Evolutionary conservation across 2,888 invertebrate species (phyloP).

Genomic region (Heliconius ismenius): DNA sequence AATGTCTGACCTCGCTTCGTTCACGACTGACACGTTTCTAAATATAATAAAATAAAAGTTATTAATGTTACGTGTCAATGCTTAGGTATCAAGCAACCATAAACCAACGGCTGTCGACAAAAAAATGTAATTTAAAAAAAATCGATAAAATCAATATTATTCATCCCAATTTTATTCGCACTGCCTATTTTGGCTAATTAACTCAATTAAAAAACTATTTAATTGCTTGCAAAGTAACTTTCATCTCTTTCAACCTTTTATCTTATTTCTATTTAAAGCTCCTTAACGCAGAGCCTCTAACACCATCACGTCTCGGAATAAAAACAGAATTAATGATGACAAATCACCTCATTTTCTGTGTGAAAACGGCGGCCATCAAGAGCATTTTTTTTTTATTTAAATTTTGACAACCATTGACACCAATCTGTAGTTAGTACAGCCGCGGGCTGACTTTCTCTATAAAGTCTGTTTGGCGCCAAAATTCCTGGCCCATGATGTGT

Average conservation of each 20-base stretch:
- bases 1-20: constrained; percentile 37
- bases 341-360: constrained; percentile 34
- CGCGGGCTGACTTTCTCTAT: constrained; percentile 68
- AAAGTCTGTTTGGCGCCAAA: constrained; percentile 70
- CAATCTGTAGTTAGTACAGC: constrained; percentile 53
- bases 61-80: constrained; percentile 9
- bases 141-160: background rate
- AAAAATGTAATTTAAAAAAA: background rate
- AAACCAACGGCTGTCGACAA: background rate
- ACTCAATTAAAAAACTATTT: background rate
- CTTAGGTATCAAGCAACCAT: background rate
- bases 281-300: constrained; percentile 7
- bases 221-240: background rate
- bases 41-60: constrained; percentile 24
- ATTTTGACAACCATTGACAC: constrained; percentile 56
- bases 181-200: background rate
- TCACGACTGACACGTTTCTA: constrained; percentile 30
- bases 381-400: constrained; percentile 41
- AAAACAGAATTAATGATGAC: constrained; percentile 37
- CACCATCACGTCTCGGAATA: constrained; percentile 20
- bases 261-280: constrained; percentile 24
- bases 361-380: constrained; percentile 28
- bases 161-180: background rate
- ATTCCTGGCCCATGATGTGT: constrained; percentile 65
- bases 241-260: constrained; percentile 12